Percentiles rank a stretch among this genome's conserved stretches.
Evolutionary conservation across 1,140 invertebrate species (phyloP).

Genomic region (Cydia splendana): DNA sequence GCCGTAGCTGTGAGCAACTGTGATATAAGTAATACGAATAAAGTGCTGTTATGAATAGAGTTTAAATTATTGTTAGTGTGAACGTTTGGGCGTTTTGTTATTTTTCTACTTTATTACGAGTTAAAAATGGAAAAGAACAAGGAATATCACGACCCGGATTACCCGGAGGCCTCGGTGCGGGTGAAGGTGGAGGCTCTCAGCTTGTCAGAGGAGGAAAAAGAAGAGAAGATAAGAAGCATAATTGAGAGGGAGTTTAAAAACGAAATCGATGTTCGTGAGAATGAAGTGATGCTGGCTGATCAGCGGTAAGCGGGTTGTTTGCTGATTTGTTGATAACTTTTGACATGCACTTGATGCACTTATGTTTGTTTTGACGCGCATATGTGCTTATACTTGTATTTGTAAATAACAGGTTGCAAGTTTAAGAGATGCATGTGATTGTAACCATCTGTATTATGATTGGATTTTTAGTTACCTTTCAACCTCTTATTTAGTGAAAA

Average conservation of each 20-base stretch:
- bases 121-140: conserved; percentile 64
- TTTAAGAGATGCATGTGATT: neutral
- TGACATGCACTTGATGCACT: conserved; percentile 13
- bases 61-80: conserved; percentile 30
- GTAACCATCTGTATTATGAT: no score
- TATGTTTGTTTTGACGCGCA: conserved; percentile 34
- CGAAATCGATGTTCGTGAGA: conserved; percentile 67
- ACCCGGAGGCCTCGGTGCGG: conserved; percentile 54
- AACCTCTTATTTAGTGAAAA: no score
- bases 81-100: conserved; percentile 43
- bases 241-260: conserved; percentile 69
- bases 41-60: conserved; percentile 44
- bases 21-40: conserved; percentile 41
- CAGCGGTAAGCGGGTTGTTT: conserved; percentile 57
- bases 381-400: neutral
- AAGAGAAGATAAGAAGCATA: conserved; percentile 66
- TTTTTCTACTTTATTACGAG: conserved; percentile 43
- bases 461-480: no score
- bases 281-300: conserved; percentile 67
- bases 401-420: neutral
- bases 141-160: conserved; percentile 74
- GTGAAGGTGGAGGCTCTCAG: conserved; percentile 51
- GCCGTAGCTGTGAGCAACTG: conserved; percentile 44
- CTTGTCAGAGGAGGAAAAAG: conserved; percentile 60
- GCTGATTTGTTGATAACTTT: neutral